These are phyloP conservation scores for Eudasyphora cyanicolor DNA, from an alignment of 2,888 invertebrate species.

Conservation along the genomic window DNA sequence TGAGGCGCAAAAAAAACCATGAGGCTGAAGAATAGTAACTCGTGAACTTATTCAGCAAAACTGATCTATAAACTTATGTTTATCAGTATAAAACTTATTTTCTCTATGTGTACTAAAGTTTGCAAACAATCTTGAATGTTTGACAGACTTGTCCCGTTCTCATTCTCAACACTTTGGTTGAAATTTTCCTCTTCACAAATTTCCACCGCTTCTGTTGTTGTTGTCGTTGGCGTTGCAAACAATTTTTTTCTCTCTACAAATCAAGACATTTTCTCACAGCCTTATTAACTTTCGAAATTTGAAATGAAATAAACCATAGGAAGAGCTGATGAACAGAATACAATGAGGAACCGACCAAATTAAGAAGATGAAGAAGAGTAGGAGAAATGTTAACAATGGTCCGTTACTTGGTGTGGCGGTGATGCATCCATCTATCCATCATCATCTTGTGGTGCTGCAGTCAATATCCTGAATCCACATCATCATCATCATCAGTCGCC, in stretches of 20 bases:
- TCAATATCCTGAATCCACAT: conserved; percentile 22
- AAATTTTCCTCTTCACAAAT: conserved; percentile 36
- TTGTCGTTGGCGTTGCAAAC: not conserved
- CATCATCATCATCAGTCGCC: not conserved
- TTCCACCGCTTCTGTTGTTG: conserved; percentile 23
- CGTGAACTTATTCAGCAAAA: no score
- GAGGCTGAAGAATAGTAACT: no score
- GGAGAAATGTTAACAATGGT: not conserved
- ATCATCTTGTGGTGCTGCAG: conserved; percentile 1
- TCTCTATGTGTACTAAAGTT: not conserved
- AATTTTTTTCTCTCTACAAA: conserved; percentile 28
- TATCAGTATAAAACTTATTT: no score
- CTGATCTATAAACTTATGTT: no score
- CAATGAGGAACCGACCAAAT: no score
- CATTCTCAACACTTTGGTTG: conserved; percentile 50
- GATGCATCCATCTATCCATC: not conserved
- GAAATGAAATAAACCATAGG: not conserved
- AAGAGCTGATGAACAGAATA: not conserved
- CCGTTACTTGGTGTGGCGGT: not conserved
- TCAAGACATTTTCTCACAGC: conserved; percentile 34
- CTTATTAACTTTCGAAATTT: conserved; percentile 45
- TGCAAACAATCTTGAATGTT: not conserved
- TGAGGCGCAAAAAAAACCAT: no score
- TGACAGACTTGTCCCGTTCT: not conserved
- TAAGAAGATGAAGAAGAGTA: no score